Percentiles rank a stretch among this genome's conserved stretches.
Conservation (phyloP, 2,888 invertebrate species). For the Orthonychiurus folsomi region DNA sequence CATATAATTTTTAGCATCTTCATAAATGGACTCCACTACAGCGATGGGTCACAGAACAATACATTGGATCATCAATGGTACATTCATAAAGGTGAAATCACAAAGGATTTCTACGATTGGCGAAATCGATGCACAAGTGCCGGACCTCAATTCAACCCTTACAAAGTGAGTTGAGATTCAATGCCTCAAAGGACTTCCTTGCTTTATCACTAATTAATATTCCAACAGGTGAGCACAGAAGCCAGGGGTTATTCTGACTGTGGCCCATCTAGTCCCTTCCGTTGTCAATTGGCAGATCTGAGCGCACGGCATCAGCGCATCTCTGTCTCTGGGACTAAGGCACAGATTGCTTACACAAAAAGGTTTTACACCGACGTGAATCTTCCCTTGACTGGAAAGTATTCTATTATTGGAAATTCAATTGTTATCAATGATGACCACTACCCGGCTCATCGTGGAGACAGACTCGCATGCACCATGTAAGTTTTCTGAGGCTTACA, state of each 20-base stretch:
- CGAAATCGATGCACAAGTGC: slow-evolving; percentile 71
- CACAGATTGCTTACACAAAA: slow-evolving; percentile 57
- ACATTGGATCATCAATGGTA: slow-evolving; percentile 60
- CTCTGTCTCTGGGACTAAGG: slow-evolving; percentile 64
- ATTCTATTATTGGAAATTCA: slow-evolving; percentile 68
- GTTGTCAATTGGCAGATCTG: slow-evolving; percentile 62
- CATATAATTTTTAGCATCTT: too few relatives aligned
- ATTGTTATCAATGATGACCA: slow-evolving; percentile 79
- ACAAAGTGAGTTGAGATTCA: slow-evolving; percentile 51
- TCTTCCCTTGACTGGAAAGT: slow-evolving; percentile 64
- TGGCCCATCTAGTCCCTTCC: slow-evolving; percentile 42
- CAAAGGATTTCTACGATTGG: slow-evolving; percentile 86
- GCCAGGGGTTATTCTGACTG: slow-evolving; percentile 43
- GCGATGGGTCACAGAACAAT: slow-evolving; percentile 59
- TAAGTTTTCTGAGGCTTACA: slow-evolving; percentile 51
- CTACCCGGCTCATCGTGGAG: slow-evolving; percentile 77
- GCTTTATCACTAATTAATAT: background rate
- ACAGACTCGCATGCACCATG: slow-evolving; percentile 78
- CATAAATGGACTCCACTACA: slow-evolving; percentile 74
- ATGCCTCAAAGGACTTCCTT: background rate
- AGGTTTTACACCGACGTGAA: slow-evolving; percentile 68
- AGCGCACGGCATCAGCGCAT: slow-evolving; percentile 47
- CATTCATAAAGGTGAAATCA: slow-evolving; percentile 67
- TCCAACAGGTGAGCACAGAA: slow-evolving; percentile 36
- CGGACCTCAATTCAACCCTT: slow-evolving; percentile 68